These are phyloP conservation scores for Eucidaris tribuloides DNA, from an alignment of 35 echinoderm and acorn worm species.

Conservation along the genomic window DNA sequence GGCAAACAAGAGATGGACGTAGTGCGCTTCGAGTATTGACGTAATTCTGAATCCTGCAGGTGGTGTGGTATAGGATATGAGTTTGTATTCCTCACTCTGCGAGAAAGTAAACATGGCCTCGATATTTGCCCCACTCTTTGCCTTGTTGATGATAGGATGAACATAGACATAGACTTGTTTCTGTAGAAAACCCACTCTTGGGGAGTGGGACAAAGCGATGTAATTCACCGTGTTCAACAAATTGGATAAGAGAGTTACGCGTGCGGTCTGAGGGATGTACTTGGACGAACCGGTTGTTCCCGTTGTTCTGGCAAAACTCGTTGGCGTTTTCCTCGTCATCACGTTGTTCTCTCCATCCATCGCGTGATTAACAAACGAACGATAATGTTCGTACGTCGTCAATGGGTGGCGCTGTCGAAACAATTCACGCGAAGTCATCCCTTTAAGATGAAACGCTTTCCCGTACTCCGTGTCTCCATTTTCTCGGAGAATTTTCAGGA, in stretches of 20 bases:
- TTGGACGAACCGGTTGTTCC: slow-evolving; percentile 45
- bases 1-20: slow-evolving; percentile 63
- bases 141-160: neutral
- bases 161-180: neutral
- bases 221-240: neutral
- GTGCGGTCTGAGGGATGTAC: neutral
- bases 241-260: neutral
- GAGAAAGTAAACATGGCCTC: neutral
- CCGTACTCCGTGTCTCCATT: slow-evolving; percentile 21
- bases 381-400: slow-evolving; percentile 46
- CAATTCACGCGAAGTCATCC: neutral
- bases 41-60: slow-evolving; percentile 24
- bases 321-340: slow-evolving; percentile 13
- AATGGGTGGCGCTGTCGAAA: slow-evolving; percentile 27
- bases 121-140: slow-evolving; percentile 20
- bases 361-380: slow-evolving; percentile 9
- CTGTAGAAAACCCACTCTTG: neutral
- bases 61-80: slow-evolving; percentile 19
- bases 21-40: slow-evolving; percentile 65
- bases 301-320: slow-evolving; percentile 24
- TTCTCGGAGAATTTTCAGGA: slow-evolving; percentile 10
- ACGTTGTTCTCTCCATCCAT: slow-evolving; percentile 41
- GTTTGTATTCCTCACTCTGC: neutral
- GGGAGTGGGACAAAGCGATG: neutral
- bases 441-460: slow-evolving; percentile 11